phyloP scores from a whole-genome alignment of 1,140 invertebrate genomes.

The Brachionus angularis region DNA sequence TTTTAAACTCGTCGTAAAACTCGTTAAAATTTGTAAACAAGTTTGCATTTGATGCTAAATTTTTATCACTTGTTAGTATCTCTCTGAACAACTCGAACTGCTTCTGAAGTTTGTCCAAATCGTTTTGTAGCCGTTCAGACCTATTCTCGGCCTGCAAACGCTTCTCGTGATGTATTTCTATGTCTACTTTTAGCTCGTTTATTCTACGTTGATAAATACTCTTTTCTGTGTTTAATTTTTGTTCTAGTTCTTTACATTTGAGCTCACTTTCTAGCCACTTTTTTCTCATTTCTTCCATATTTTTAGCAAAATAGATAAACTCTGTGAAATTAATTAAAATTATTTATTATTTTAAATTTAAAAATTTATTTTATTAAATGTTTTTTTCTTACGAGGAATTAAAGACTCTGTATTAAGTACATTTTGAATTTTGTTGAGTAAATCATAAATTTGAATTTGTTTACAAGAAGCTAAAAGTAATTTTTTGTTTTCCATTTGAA shows the following conservation, averaged over 20 bases:
- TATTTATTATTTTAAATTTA: background rate
- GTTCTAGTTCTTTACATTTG: slow-evolving; percentile 24
- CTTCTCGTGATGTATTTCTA: slow-evolving; percentile 39
- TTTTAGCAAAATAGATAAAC: slow-evolving; percentile 44
- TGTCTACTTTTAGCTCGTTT: slow-evolving; percentile 28
- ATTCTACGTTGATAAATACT: slow-evolving; percentile 36
- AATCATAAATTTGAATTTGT: slow-evolving; percentile 43
- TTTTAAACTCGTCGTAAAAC: background rate
- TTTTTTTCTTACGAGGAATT: slow-evolving; percentile 14
- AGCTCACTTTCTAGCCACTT: slow-evolving; percentile 34
- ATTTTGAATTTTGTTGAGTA: slow-evolving; percentile 42
- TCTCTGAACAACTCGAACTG: slow-evolving; percentile 42
- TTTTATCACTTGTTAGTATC: background rate
- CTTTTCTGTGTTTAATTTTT: slow-evolving; percentile 13
- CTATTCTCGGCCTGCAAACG: slow-evolving; percentile 24
- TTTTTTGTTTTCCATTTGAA: slow-evolving; percentile 35
- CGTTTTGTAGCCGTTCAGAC: slow-evolving; percentile 31
- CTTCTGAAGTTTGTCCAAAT: slow-evolving; percentile 21
- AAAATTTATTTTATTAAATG: too few species aligned
- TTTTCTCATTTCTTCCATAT: slow-evolving; percentile 42
- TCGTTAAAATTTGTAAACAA: background rate
- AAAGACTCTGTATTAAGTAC: slow-evolving; percentile 35
- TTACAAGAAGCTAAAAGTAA: slow-evolving; percentile 23
- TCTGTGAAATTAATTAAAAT: background rate
- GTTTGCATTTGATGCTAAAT: too few species aligned